Evolutionary conservation across 2,113 vertebrate genomes (phyloP), one percentile per base, ranked within the genome.

Genomic region (Catharus minimus): DNA sequence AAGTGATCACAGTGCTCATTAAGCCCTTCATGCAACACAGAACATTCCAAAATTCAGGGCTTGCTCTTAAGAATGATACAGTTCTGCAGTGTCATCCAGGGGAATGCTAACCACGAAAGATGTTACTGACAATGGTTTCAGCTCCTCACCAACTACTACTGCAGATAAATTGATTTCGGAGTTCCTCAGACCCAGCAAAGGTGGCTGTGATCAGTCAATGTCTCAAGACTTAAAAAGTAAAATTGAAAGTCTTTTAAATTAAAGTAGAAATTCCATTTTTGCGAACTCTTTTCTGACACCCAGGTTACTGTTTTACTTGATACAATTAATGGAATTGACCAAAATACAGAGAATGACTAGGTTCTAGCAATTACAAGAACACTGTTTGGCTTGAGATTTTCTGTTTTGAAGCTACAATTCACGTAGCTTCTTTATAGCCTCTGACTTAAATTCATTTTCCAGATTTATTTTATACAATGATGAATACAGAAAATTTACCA

Each of bases 131-230:
- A 65, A 6, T 11, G 46, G 21, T 32, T 76, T 89, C 36, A 61
- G 66, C 50, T 92, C 68, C 66, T 81, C 58, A 49, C 22, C 1
- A 1, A 27, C 30, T 28, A 56, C 43, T 16, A 57, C 21, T 15
- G 39, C 8, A 19, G n/a, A 57, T 28, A 80, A 64, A 77, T 60
- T 0, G 0, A 32, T 6, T 4, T 44, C 61, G 17, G 61, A 18
- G 15, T 41, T 85, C 44, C 53, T 80, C 39, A 68, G 41, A 68
- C 9, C 17, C 1, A 0, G 30, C n/a, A 60, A 66, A 74, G 43
- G 23, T 0, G 0, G 15, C 52, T 67, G 44, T 3, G 3, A 71
- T 33, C 7, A 9, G 68, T 36, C 39, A 50, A 10, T 58, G 36
- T 32, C 52, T 64, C 43, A 56, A 81, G 53, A 75, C 5, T 55